These are phyloP conservation scores for Phania funesta DNA, from an alignment of 2,888 invertebrate species.

Conservation along the genomic window DNA sequence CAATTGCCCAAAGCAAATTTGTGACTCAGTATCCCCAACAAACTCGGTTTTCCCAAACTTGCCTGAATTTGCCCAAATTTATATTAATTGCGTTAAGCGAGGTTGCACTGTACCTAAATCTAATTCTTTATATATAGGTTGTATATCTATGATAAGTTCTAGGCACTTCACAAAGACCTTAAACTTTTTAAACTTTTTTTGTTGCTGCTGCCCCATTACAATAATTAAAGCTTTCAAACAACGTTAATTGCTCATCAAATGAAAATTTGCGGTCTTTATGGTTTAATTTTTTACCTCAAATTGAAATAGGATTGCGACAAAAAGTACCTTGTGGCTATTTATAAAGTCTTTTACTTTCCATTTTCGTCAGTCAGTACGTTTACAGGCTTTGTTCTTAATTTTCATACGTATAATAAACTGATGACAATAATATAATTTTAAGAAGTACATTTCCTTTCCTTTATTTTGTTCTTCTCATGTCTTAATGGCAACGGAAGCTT, in stretches of 20 bases:
- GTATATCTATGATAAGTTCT: too few species aligned
- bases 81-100: too few species aligned
- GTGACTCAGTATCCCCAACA: too few species aligned
- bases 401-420: constrained; percentile 2
- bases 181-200: too few species aligned
- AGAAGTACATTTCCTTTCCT: neutral
- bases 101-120: too few species aligned
- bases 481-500: constrained; percentile 47
- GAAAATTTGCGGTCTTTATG: neutral
- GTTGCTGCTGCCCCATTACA: too few species aligned
- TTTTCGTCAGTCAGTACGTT: constrained; percentile 2
- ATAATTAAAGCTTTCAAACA: neutral
- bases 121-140: too few species aligned
- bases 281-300: neutral
- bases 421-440: neutral
- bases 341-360: neutral
- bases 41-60: too few species aligned
- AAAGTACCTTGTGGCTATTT: constrained; percentile 39
- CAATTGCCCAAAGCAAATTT: too few species aligned
- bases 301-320: neutral
- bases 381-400: constrained; percentile 2
- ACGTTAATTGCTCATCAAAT: neutral
- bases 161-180: too few species aligned
- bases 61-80: too few species aligned
- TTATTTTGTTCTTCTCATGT: neutral